phyloP scores from a whole-genome alignment of 2,113 vertebrate species.

The Galeopterus variegatus region DNA sequence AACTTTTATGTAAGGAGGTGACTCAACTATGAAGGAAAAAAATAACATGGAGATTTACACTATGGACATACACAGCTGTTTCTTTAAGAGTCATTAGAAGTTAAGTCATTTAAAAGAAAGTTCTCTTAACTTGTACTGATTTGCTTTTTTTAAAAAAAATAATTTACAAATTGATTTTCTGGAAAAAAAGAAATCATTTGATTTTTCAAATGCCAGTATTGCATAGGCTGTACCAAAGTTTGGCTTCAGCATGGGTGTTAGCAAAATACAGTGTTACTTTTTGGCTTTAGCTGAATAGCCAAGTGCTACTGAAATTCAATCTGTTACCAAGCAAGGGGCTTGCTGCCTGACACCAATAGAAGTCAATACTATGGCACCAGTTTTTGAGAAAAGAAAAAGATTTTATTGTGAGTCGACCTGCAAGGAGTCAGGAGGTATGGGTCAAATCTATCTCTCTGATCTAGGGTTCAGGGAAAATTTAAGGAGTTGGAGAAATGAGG shows the following conservation, averaged over 20 bases:
- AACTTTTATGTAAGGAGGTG: neutral
- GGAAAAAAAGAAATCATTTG: neutral
- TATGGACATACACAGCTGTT: neutral
- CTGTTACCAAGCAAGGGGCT: no score
- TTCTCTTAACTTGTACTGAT: neutral
- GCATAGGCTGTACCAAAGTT: neutral
- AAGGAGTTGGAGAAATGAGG: no score
- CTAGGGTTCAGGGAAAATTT: no score
- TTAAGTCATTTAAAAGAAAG: conserved; percentile 33
- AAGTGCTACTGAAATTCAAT: neutral
- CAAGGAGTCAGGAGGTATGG: no score
- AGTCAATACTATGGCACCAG: no score
- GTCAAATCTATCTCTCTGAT: no score
- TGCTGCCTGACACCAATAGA: no score
- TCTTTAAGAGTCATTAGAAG: neutral
- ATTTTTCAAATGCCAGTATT: neutral
- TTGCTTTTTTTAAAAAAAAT: neutral
- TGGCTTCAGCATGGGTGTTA: neutral
- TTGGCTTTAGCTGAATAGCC: neutral
- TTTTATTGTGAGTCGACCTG: no score
- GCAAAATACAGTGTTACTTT: neutral
- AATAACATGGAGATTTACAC: neutral
- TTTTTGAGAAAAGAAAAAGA: no score
- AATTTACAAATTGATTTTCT: neutral
- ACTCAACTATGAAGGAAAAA: neutral